Evolutionary conservation across 2,797 vertebrate species (phyloP).

Genomic region (Paratrypauchen microcephalus): DNA sequence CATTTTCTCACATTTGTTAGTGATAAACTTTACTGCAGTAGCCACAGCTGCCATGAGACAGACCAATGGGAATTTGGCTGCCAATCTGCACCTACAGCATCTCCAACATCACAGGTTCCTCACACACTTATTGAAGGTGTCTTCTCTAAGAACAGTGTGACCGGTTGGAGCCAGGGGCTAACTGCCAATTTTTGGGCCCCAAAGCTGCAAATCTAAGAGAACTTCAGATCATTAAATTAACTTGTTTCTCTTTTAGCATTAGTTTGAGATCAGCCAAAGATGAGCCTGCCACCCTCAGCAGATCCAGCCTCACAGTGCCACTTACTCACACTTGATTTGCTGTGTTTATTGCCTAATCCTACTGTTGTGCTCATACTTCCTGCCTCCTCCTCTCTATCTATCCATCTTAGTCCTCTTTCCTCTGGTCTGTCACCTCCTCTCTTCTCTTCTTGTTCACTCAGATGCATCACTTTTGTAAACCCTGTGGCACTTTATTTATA

Average conservation of each 20-base stretch:
- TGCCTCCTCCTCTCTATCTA: conserved; percentile 63
- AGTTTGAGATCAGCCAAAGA: neutral
- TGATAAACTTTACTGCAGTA: neutral
- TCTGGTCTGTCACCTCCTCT: conserved; percentile 50
- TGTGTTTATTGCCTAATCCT: conserved; percentile 70
- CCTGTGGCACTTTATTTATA: conserved; percentile 62
- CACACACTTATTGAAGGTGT: no score
- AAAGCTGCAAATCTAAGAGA: neutral
- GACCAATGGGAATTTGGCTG: no score
- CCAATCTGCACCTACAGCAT: neutral
- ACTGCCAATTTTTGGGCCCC: neutral
- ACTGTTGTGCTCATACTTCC: conserved; percentile 68
- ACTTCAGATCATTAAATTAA: neutral
- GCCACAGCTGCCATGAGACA: no score
- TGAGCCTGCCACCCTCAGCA: conserved; percentile 47
- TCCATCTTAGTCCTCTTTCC: conserved; percentile 45
- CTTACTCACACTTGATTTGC: conserved; percentile 50
- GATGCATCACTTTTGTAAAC: conserved; percentile 58
- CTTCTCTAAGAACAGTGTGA: no score
- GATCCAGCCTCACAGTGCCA: conserved; percentile 27
- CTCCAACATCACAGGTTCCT: no score
- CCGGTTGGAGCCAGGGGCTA: no score
- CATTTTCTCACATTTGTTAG: neutral
- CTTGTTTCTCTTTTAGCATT: neutral
- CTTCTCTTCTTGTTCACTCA: conserved; percentile 75